phyloP scores from a whole-genome alignment of 2,113 vertebrate genomes.

The Hydrolagus affinis region DNA sequence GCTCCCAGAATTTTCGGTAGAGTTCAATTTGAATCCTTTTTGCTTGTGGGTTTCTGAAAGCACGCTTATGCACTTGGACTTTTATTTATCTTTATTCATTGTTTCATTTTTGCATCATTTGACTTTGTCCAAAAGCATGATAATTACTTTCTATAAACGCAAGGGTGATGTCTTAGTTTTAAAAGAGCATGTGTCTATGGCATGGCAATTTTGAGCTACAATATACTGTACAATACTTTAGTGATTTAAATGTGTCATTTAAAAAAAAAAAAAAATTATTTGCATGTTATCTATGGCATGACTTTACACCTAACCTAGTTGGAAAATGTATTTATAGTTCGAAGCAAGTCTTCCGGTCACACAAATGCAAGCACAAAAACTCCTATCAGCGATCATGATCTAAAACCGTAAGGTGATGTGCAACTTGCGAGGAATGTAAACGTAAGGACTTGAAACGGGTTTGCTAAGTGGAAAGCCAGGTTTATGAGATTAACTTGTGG shows the following conservation, averaged over 20 bases:
- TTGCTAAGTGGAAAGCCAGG: constrained; percentile 33
- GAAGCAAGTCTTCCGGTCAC: not conserved
- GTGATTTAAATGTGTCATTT: not conserved
- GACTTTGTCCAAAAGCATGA: not conserved
- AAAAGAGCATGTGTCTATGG: not conserved
- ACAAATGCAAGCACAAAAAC: not conserved
- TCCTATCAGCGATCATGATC: not conserved
- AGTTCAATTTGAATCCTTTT: constrained; percentile 34
- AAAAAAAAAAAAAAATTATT: too few relatives aligned
- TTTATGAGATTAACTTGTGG: constrained; percentile 34
- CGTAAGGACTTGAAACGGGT: not conserved
- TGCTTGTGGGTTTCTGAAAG: not conserved
- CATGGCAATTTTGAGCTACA: not conserved
- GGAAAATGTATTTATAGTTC: not conserved
- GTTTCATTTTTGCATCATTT: not conserved
- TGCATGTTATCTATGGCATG: too few relatives aligned
- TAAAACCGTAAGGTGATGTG: not conserved
- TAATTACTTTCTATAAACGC: not conserved
- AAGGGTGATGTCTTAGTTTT: not conserved
- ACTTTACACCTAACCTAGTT: not conserved
- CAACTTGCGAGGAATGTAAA: not conserved
- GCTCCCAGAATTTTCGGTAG: constrained; percentile 50
- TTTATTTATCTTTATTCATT: not conserved
- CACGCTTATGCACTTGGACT: not conserved
- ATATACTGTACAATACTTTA: too few relatives aligned